These are phyloP conservation scores for Anastrepha obliqua DNA, from an alignment of 1,140 invertebrate genomes.

Conservation along the genomic window DNA sequence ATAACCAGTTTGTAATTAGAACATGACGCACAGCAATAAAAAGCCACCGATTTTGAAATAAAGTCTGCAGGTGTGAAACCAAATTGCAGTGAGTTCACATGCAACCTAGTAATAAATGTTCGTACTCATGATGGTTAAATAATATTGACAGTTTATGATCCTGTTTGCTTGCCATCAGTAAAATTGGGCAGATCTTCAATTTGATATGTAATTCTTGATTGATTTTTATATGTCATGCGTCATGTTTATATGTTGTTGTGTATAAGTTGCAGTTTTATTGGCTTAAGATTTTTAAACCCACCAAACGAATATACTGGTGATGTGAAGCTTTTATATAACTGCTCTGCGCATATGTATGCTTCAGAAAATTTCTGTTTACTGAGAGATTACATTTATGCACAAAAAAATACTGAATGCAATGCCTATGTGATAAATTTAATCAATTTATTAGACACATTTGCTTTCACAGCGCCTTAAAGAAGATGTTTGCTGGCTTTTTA, in stretches of 20 bases:
- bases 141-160: no score
- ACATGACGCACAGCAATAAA: background rate
- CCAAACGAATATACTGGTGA: no score
- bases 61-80: background rate
- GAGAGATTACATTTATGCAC: background rate
- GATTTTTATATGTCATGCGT: no score
- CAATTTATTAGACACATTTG: background rate
- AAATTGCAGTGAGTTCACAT: background rate
- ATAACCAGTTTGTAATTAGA: background rate
- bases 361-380: background rate
- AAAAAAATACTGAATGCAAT: no score
- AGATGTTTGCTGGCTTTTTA: background rate
- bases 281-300: no score
- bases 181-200: no score
- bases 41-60: background rate
- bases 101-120: background rate
- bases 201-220: background rate
- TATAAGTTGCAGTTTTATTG: no score
- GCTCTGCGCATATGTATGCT: background rate
- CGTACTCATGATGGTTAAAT: background rate
- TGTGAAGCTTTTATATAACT: no score
- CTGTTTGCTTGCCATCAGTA: no score
- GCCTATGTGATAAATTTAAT: slow-evolving; percentile 4
- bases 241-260: no score
- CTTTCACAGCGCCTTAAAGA: background rate